Evolutionary conservation across 2,797 vertebrate genomes (phyloP).

Genomic region (Dermochelys coriacea): DNA sequence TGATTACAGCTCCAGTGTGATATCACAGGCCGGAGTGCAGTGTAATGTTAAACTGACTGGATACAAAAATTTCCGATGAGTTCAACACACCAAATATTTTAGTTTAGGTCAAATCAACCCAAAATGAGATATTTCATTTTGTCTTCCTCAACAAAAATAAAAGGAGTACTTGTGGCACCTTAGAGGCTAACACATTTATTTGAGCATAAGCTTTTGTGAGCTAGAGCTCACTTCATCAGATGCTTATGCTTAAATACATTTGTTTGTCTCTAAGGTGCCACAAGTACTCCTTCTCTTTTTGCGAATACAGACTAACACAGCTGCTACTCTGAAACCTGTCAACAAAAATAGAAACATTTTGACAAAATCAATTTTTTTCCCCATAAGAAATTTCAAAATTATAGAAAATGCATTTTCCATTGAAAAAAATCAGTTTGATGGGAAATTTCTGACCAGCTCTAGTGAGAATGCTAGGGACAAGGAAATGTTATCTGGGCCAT

Average conservation of each 20-base stretch:
- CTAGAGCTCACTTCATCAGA: too few relatives aligned
- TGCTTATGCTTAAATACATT: too few relatives aligned
- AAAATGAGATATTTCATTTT: not conserved
- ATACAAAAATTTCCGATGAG: not conserved
- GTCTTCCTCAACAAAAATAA: not conserved
- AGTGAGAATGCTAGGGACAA: accelerated
- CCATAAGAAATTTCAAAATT: not conserved
- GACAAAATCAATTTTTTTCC: not conserved
- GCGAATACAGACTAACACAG: too few relatives aligned
- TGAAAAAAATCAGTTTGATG: not conserved
- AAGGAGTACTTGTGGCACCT: too few relatives aligned
- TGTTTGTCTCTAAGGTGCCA: too few relatives aligned
- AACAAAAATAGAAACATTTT: not conserved
- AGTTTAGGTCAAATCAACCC: accelerated
- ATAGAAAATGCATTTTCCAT: not conserved
- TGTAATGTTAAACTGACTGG: not conserved
- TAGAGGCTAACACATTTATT: too few relatives aligned
- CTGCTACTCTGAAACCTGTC: too few relatives aligned
- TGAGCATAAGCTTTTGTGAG: too few relatives aligned
- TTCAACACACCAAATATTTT: not conserved
- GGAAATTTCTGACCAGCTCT: not conserved
- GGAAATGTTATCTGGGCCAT: not conserved
- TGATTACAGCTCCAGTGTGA: not conserved
- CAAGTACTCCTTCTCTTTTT: too few relatives aligned
- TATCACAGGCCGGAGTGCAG: accelerated